A percentile compares a stretch with the other conserved stretches of the same genome.
Evolutionary conservation across 1,140 invertebrate genomes (phyloP).

Genomic region (Aricia agestis): DNA sequence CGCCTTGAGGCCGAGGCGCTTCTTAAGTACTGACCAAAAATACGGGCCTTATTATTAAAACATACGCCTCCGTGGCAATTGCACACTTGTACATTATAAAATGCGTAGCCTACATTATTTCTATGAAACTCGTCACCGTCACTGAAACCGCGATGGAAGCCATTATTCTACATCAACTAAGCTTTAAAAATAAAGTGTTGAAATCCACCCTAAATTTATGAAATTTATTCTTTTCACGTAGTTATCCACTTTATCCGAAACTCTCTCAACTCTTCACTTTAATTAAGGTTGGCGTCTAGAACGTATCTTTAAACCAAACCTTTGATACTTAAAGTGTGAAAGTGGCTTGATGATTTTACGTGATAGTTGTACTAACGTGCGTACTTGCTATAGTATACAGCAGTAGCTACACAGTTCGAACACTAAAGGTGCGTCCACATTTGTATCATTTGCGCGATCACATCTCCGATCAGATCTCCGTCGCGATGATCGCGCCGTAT

Average conservation of each 20-base stretch:
- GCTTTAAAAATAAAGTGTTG: neutral
- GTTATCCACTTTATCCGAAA: neutral
- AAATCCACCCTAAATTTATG: neutral
- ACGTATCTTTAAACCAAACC: neutral
- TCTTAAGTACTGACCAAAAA: no score
- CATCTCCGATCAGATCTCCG: no score
- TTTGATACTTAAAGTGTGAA: neutral
- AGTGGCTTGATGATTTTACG: neutral
- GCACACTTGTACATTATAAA: no score
- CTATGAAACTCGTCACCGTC: neutral
- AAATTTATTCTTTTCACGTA: neutral
- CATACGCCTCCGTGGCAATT: no score
- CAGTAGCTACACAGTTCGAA: no score
- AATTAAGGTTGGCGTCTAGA: neutral
- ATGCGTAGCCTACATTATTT: no score
- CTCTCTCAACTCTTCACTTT: neutral
- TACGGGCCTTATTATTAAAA: no score
- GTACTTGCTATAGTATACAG: neutral
- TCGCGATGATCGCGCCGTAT: no score
- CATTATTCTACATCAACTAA: neutral
- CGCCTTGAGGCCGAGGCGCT: no score
- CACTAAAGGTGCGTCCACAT: no score
- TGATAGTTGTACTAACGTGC: slow-evolving; percentile 1
- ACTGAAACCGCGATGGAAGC: neutral
- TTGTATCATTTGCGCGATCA: no score